Evolutionary conservation across 1,140 invertebrate species (phyloP).

Genomic region (Calephelis nemesis): DNA sequence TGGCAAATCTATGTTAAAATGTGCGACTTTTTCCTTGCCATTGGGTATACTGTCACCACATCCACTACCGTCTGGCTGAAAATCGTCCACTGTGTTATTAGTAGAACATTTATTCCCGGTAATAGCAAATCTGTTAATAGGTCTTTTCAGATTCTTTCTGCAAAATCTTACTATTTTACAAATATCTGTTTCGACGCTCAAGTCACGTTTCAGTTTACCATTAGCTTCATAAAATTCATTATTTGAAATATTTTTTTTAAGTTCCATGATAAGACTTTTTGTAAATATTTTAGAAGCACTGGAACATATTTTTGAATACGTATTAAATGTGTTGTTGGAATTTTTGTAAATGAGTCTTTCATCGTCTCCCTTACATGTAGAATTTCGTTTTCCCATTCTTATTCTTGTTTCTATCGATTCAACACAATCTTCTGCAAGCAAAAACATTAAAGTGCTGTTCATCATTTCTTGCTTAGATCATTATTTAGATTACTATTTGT

Average conservation of each 20-base stretch:
- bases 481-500: no score
- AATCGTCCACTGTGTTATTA: slow-evolving; percentile 38
- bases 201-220: slow-evolving; percentile 49
- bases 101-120: slow-evolving; percentile 44
- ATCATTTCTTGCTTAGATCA: neutral
- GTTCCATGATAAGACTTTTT: slow-evolving; percentile 39
- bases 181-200: slow-evolving; percentile 58
- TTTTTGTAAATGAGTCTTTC: slow-evolving; percentile 52
- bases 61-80: slow-evolving; percentile 37
- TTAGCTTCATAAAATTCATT: slow-evolving; percentile 37
- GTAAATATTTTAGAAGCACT: slow-evolving; percentile 41
- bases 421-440: slow-evolving; percentile 47
- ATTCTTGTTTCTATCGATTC: slow-evolving; percentile 25
- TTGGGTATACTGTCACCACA: slow-evolving; percentile 49
- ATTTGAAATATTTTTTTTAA: slow-evolving; percentile 40
- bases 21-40: slow-evolving; percentile 24
- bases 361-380: slow-evolving; percentile 29
- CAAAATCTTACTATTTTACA: slow-evolving; percentile 51
- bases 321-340: slow-evolving; percentile 44
- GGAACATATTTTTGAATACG: slow-evolving; percentile 48
- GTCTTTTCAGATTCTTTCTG: slow-evolving; percentile 40
- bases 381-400: slow-evolving; percentile 39
- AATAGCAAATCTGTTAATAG: slow-evolving; percentile 26
- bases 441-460: slow-evolving; percentile 26
- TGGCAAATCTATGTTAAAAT: slow-evolving; percentile 44